Evolutionary conservation across 2,113 vertebrate genomes (phyloP), one percentile per base, ranked within the genome.

Genomic region (Cryptoleucopteryx plumbea): DNA sequence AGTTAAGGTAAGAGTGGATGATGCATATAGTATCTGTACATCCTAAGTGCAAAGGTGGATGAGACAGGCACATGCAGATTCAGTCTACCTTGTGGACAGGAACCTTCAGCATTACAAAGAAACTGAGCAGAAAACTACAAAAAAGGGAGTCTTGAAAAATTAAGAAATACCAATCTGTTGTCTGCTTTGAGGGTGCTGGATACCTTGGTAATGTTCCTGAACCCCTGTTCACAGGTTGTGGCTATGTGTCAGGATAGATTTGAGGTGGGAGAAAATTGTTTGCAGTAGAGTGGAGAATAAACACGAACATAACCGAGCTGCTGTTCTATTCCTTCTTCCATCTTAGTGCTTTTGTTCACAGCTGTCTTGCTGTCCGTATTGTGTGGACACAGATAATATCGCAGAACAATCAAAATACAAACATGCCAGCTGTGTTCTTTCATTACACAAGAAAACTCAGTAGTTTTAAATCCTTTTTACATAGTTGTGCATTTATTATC

Each of bases 1-100:
- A 42, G 96, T 99, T 73, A 99, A 99, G 99, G 99, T 99, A 97
- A 93, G 82, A 85, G 62, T 45, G 65, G 73, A 1, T 53, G 74
- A 3, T 52, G 27, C 25, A 6, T 11, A 0, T 1, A 14, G 34
- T 71, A 11, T 25, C 32, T 47, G 36, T 47, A 4, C 11, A 5
- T 59, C 43, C 47, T 2, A 19, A 75, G 61, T 3, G 7, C 38
- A n/a, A 47, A 47, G 25, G 7, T 23, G 38, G 55, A 8, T 2
- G 5, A 55, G 45, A 31, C 4, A 7, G 15, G 11, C 7, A 9
- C 7, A 40, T 70, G 61, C 62, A 72, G n/a, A 3, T 73, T 77
- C 26, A 45, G 12, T 25, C 43, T 83, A 67, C 52, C 27, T 20
- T 20, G 16, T 5, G 52, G 3, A 11, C 32, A 25, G 48, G 15